Conservation (phyloP, 1,140 invertebrate species). For the Phymorhynchus buccinoides region DNA sequence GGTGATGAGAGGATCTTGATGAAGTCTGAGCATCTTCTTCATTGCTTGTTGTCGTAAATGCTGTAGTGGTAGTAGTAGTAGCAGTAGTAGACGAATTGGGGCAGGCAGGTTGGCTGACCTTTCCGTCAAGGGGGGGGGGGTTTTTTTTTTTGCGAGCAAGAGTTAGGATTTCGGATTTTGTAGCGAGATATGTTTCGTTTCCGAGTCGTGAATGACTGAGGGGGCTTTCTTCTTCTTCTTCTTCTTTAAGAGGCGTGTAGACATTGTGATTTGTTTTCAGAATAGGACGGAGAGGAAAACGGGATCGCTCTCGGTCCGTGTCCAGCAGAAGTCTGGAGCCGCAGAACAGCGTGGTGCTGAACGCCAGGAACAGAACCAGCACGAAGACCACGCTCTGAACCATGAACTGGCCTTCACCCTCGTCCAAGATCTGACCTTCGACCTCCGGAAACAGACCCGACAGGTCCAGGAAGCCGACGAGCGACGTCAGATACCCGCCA, state of each 20-base stretch:
- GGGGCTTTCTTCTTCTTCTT: too few relatives aligned
- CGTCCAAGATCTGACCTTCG: neutral
- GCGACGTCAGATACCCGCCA: neutral
- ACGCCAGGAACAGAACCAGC: neutral
- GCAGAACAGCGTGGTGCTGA: neutral
- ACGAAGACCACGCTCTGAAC: neutral
- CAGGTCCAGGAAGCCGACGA: conserved; percentile 1
- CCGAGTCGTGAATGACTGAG: neutral
- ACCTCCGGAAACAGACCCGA: neutral
- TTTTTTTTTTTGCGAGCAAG: too few relatives aligned
- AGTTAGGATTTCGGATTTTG: too few relatives aligned
- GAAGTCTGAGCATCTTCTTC: too few relatives aligned
- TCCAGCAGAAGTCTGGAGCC: neutral
- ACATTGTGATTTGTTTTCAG: neutral
- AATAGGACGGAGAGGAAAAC: neutral
- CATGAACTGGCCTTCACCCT: neutral
- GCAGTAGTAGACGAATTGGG: too few relatives aligned
- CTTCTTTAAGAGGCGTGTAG: neutral
- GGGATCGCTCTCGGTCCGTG: neutral
- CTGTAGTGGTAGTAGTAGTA: too few relatives aligned
- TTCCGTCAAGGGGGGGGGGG: too few relatives aligned
- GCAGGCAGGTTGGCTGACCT: too few relatives aligned
- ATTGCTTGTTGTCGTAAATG: too few relatives aligned
- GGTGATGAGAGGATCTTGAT: too few relatives aligned
- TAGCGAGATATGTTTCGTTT: neutral